Percentiles rank a stretch among this genome's conserved stretches.
Evolutionary conservation across 2,888 invertebrate species (phyloP).

Genomic region (Panopea generosa): DNA sequence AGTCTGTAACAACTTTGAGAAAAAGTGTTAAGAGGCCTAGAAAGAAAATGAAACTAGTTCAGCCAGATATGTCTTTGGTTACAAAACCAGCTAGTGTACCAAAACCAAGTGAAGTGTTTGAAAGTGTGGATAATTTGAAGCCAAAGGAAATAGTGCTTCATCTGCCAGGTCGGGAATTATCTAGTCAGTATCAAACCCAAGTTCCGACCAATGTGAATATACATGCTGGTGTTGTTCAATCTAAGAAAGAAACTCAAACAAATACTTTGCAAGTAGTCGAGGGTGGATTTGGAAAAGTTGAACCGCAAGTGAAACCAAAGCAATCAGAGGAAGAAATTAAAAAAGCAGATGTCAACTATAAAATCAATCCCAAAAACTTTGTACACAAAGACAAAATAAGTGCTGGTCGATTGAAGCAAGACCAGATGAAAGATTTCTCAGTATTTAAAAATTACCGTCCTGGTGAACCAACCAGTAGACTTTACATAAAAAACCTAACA

Average conservation of each 20-base stretch:
- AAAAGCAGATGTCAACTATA: conserved; percentile 73
- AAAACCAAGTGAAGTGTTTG: conserved; percentile 79
- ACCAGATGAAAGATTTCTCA: conserved; percentile 88
- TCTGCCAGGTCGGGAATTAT: conserved; percentile 26
- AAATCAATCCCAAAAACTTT: conserved; percentile 62
- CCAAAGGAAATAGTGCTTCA: conserved; percentile 48
- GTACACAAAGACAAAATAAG: conserved; percentile 86
- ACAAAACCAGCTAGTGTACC: conserved; percentile 33
- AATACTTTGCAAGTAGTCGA: conserved; percentile 14
- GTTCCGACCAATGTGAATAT: neutral
- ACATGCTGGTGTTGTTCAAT: no score
- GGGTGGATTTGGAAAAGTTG: conserved; percentile 82
- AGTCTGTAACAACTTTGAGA: neutral
- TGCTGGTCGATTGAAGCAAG: conserved; percentile 78
- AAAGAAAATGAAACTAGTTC: conserved; percentile 86
- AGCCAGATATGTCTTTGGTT: conserved; percentile 54
- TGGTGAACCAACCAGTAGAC: conserved; percentile 92
- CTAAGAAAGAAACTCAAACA: neutral
- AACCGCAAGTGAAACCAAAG: conserved; percentile 58
- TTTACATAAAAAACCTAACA: conserved; percentile 97
- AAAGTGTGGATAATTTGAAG: conserved; percentile 81
- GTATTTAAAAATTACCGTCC: conserved; percentile 94
- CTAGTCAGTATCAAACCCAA: neutral
- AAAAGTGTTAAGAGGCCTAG: conserved; percentile 40
- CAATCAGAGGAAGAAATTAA: conserved; percentile 64